Percentiles rank a stretch among this genome's conserved stretches.
Evolutionary conservation across 2,113 vertebrate genomes (phyloP).

Genomic region (Esox niger): DNA sequence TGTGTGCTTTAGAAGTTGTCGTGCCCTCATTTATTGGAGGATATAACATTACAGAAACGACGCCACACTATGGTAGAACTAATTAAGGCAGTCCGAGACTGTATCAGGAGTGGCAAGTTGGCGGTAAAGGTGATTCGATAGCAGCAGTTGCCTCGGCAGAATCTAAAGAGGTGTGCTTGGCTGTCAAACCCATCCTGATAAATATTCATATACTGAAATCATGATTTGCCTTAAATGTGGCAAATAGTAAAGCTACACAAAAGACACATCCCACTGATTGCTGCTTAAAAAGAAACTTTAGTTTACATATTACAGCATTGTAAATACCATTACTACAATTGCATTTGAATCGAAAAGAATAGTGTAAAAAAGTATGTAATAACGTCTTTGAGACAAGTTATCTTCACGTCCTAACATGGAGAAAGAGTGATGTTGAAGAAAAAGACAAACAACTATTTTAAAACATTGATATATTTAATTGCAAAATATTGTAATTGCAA

Average conservation of each 20-base stretch:
- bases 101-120: slow-evolving; percentile 40
- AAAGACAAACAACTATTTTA: too few relatives aligned
- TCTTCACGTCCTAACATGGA: neutral
- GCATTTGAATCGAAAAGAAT: neutral
- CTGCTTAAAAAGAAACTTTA: slow-evolving; percentile 28
- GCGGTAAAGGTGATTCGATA: slow-evolving; percentile 54
- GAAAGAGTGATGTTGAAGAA: too few relatives aligned
- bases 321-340: neutral
- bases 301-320: slow-evolving; percentile 25
- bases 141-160: slow-evolving; percentile 27
- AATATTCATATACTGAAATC: slow-evolving; percentile 70
- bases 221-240: slow-evolving; percentile 63
- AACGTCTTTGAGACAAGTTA: neutral
- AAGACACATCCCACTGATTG: slow-evolving; percentile 64
- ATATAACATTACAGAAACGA: slow-evolving; percentile 36
- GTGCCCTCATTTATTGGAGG: neutral
- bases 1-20: slow-evolving; percentile 2
- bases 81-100: slow-evolving; percentile 34
- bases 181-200: slow-evolving; percentile 60
- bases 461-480: neutral
- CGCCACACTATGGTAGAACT: slow-evolving; percentile 54
- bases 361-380: neutral
- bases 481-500: neutral
- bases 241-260: slow-evolving; percentile 42
- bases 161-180: slow-evolving; percentile 25